Evolutionary conservation across 2,888 invertebrate genomes (phyloP).

Genomic region (Minunthozetes semirufus): DNA sequence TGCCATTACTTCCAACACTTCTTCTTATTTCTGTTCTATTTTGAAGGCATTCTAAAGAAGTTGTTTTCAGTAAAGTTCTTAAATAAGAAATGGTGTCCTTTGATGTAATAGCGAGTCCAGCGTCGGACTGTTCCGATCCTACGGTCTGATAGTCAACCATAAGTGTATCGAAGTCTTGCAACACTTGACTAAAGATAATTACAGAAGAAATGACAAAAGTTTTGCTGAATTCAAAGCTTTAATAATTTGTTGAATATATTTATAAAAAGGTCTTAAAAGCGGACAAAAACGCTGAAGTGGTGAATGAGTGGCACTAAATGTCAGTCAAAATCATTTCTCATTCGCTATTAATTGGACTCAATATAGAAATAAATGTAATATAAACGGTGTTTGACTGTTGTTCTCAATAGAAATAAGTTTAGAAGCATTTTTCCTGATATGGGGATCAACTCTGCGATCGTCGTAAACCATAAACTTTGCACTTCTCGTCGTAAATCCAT

Average conservation of each 20-base stretch:
- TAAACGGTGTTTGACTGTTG: background rate
- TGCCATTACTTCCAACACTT: background rate
- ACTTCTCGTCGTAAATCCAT: constrained; percentile 3
- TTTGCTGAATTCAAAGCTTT: constrained; percentile 1
- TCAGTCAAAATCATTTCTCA: background rate
- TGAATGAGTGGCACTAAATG: constrained; percentile 6
- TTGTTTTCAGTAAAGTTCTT: constrained; percentile 1
- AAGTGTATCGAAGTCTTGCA: background rate
- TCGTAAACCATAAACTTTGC: constrained; percentile 1
- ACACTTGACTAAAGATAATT: background rate
- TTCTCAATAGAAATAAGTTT: background rate
- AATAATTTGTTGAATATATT: background rate
- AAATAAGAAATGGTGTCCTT: background rate
- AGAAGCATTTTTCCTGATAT: constrained; percentile 34
- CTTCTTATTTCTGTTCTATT: background rate
- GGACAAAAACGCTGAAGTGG: background rate
- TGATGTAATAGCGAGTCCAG: background rate
- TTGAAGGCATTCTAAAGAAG: constrained; percentile 20
- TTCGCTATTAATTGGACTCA: background rate
- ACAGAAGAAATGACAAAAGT: constrained; percentile 10
- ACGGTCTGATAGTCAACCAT: background rate
- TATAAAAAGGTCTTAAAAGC: background rate
- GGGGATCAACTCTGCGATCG: background rate
- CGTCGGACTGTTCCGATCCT: background rate
- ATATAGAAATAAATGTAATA: background rate